Conservation (phyloP, 2,113 vertebrate species). For the Uropsilus gracilis region DNA sequence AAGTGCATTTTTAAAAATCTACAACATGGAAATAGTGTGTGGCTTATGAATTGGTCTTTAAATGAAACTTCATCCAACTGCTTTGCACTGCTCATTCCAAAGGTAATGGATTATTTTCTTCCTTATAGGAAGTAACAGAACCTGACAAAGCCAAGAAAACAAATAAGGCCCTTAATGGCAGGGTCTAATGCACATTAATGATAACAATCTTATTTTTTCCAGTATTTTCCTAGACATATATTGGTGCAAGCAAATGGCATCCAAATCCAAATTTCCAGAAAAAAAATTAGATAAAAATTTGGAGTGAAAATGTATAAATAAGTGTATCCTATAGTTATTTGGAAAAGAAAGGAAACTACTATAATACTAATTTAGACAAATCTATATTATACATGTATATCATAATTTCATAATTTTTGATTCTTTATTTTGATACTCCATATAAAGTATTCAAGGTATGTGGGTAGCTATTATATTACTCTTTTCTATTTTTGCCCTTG, state of each 20-base stretch:
- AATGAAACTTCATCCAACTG: not conserved
- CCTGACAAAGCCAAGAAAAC: not conserved
- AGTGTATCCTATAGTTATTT: not conserved
- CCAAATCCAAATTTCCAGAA: slow-evolving; percentile 14
- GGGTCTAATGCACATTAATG: slow-evolving; percentile 11
- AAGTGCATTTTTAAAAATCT: not conserved
- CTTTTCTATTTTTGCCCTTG: not conserved
- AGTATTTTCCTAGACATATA: slow-evolving; percentile 55
- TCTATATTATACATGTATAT: not conserved
- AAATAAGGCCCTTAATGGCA: slow-evolving; percentile 20
- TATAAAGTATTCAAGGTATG: not conserved
- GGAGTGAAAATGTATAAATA: not conserved
- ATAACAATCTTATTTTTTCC: slow-evolving; percentile 6
- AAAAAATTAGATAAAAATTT: not conserved
- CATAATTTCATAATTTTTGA: not conserved
- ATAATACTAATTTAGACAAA: not conserved
- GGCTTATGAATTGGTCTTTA: slow-evolving; percentile 38
- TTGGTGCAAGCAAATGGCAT: not conserved
- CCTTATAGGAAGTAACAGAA: slow-evolving; percentile 46
- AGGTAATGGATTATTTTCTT: slow-evolving; percentile 47
- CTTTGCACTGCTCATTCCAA: slow-evolving; percentile 22
- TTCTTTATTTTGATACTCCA: not conserved
- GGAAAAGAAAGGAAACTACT: not conserved
- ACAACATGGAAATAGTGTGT: not conserved
- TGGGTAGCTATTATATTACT: not conserved